Evolutionary conservation across 2,797 vertebrate genomes (phyloP).

Genomic region (Gymnoscopelus microlampas): DNA sequence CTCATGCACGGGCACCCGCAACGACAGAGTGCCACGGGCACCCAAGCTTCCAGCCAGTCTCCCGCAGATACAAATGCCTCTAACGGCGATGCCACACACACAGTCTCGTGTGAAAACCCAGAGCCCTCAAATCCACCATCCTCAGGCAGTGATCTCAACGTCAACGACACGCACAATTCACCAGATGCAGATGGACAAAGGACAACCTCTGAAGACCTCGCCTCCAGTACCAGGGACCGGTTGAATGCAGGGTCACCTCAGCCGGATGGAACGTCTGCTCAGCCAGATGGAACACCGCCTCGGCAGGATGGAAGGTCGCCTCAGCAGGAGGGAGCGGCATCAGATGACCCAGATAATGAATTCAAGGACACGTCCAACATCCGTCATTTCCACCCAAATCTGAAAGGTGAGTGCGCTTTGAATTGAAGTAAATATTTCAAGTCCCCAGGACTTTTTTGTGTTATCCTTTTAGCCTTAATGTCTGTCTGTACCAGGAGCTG

Average conservation of each 20-base stretch:
- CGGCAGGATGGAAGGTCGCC: not conserved
- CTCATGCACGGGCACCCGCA: constrained; percentile 88
- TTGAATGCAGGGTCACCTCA: not conserved
- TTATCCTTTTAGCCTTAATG: too few relatives aligned
- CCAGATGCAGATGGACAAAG: constrained; percentile 1
- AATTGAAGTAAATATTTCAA: too few relatives aligned
- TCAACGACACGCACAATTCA: constrained; percentile 28
- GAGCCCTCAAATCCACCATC: not conserved
- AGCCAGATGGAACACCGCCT: too few relatives aligned
- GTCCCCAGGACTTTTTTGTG: too few relatives aligned
- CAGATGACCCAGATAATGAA: constrained; percentile 48
- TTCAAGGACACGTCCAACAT: constrained; percentile 1
- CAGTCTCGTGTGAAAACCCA: not conserved
- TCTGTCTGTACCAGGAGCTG: too few relatives aligned
- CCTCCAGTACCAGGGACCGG: not conserved
- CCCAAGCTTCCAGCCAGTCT: not conserved
- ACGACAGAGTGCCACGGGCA: constrained; percentile 19
- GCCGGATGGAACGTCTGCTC: not conserved
- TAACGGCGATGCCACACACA: not conserved
- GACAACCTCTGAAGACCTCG: not conserved
- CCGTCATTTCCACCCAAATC: not conserved
- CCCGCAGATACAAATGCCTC: not conserved
- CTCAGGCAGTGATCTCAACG: not conserved
- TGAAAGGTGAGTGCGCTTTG: constrained; percentile 55
- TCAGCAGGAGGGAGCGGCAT: constrained; percentile 5